Evolutionary conservation across 2,888 invertebrate species (phyloP), one percentile per base, ranked within the genome.

Genomic region (Mimachlamys varia): DNA sequence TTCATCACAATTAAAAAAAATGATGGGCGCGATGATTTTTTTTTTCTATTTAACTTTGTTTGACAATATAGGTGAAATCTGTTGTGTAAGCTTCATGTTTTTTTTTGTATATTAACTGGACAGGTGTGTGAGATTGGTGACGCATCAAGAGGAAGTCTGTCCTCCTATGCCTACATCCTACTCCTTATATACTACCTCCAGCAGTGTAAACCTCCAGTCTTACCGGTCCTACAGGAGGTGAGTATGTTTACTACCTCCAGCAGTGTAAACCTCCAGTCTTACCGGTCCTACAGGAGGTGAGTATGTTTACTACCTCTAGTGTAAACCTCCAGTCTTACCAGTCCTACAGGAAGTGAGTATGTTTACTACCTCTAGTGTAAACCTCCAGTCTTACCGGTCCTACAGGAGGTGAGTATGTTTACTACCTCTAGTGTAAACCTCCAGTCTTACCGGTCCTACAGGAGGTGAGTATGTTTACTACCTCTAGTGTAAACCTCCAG

Each of bases 171-270:
- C 38, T 97, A 97, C 95, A 97, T 97, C 91, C 94, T 98, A 88
- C 97, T 98, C 97, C 96, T 97, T 92, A 96, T 98, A 13, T 97
- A 97, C 94, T 98, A 97, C 94, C 96, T 98, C 33, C 97, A 98
- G 95, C 97, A 97, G 92, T 96, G 97, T 88, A 93, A 96, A 50
- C 97, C 97, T 49, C 97, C 97, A 22, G 97, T 97, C 44, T 95
- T 98, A 88, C 98, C 98, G 88, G 97, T 97, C 27, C 96, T 98
- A 89, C 97, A 97, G 95, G 97, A 97, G 97, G 97, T 97, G 90
- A 92, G 93, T 88, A 44, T 87, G 3, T 58, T 58, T 7, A 19
- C 58, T 58, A 7, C 19, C 58, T 22, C 7, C 7, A 17, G 7
- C 19, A 19, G 22, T 19, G 58, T 58, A 22, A 58, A 22, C 22